Evolutionary conservation across 2,888 invertebrate genomes (phyloP).

Genomic region (Orthonychiurus folsomi): DNA sequence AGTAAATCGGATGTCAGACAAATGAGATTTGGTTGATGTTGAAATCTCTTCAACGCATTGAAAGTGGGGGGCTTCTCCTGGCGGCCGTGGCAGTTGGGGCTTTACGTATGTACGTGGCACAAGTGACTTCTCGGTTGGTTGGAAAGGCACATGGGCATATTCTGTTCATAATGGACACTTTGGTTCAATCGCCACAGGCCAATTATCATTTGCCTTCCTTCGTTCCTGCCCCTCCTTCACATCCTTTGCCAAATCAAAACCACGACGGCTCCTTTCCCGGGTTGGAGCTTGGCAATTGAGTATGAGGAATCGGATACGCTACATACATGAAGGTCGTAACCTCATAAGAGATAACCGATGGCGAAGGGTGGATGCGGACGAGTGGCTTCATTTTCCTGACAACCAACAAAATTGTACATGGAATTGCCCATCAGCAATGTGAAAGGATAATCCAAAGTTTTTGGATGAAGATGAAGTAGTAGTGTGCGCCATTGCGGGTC

Average conservation of each 20-base stretch:
- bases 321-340: no score
- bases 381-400: neutral
- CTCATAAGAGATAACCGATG: neutral
- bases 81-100: neutral
- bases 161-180: constrained; percentile 20
- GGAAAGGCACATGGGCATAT: no score
- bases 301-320: no score
- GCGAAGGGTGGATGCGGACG: neutral
- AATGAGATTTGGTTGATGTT: constrained; percentile 22
- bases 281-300: no score
- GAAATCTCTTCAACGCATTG: constrained; percentile 21
- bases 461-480: neutral
- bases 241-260: no score
- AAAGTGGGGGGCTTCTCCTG: constrained; percentile 15
- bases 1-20: constrained; percentile 21
- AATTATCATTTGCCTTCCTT: constrained; percentile 20
- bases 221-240: constrained; percentile 12
- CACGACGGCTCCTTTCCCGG: no score
- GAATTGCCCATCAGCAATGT: neutral
- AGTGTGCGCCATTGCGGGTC: no score
- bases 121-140: no score
- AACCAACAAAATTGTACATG: neutral
- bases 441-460: neutral
- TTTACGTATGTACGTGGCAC: no score
- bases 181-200: constrained; percentile 20